Evolutionary conservation across 37 sponge, comb jelly and placozoan genomes (phyloP), one percentile per base, ranked within the genome.

Genomic region (Geodia barretti): DNA sequence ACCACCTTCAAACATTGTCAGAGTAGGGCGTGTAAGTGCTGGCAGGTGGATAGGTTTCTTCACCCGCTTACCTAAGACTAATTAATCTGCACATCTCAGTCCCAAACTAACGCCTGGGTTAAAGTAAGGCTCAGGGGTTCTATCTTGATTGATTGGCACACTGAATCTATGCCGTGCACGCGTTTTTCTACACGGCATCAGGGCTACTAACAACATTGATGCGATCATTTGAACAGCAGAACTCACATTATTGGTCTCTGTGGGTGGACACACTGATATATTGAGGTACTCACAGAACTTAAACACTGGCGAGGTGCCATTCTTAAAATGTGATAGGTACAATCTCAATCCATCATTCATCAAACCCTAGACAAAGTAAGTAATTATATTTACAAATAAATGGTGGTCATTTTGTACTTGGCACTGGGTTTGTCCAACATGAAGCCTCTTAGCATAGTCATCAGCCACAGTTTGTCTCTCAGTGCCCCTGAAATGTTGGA

Each of bases 381-480:
- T 67, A 67, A 20, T 67, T 20, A 67, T 11, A 31, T 67, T 9
- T 67, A 67, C 24, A 33, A 67, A 31, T 14, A 67, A 31, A 67
- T n/a, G n/a, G n/a, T n/a, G n/a, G n/a, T n/a, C n/a, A n/a, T 60
- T 60, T 28, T 20, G 17, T 7, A 1, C 32, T 34, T 78, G 71
- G 60, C 96, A 96, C 30, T 84, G 89, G 29, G 80, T 79, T 32
- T 89, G 84, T n/a, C 99, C 99, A 34, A 79, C 81, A 38, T 96
- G 92, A 26, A 98, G 87, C 30, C 99, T 80, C 87, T 69, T 86
- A 26, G 96, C 96, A 79, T 98, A 98, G 79, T 98, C 99, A 81
- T 96, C 28, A 14, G 96, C 96, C 54, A 98, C 99, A 65, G 90
- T 87, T 73, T 98, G 95, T 43, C 90, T 90, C 77, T 88, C 90